Percentiles rank a stretch among this genome's conserved stretches.
phyloP scores from a whole-genome alignment of 2,113 vertebrate genomes.

The Pterocles burchelli region DNA sequence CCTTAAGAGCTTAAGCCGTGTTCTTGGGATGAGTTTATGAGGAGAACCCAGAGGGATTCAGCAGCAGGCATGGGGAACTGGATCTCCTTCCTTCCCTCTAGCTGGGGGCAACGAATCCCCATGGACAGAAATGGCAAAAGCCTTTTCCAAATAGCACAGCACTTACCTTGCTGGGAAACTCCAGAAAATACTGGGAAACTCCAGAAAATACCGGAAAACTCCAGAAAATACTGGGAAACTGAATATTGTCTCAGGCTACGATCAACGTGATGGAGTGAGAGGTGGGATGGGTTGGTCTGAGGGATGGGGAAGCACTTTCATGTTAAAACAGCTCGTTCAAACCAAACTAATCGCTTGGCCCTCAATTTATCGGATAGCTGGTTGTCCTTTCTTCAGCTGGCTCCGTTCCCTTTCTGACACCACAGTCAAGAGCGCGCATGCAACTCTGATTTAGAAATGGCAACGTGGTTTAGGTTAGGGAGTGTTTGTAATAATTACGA shows the following conservation, averaged over 20 bases:
- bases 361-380: not conserved
- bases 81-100: not conserved
- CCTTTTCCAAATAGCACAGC: not conserved
- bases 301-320: accelerated
- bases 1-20: conserved; percentile 40
- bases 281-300: not conserved
- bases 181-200: not conserved
- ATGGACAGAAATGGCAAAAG: not conserved
- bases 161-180: not conserved
- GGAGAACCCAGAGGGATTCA: not conserved
- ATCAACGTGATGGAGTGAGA: not conserved
- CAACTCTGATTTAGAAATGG: conserved; percentile 25
- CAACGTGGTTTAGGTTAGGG: conserved; percentile 61
- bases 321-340: not conserved
- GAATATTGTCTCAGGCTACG: not conserved
- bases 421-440: conserved; percentile 18
- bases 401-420: conserved; percentile 18
- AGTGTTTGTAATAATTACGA: conserved; percentile 63
- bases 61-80: not conserved
- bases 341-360: not conserved
- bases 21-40: conserved; percentile 51
- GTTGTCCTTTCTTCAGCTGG: conserved; percentile 8
- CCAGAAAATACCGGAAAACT: not conserved
- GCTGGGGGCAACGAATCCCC: not conserved
- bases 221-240: not conserved